Percentiles rank a stretch among this genome's conserved stretches.
phyloP scores from a whole-genome alignment of 2,113 vertebrate genomes.

The Prunella fulvescens region DNA sequence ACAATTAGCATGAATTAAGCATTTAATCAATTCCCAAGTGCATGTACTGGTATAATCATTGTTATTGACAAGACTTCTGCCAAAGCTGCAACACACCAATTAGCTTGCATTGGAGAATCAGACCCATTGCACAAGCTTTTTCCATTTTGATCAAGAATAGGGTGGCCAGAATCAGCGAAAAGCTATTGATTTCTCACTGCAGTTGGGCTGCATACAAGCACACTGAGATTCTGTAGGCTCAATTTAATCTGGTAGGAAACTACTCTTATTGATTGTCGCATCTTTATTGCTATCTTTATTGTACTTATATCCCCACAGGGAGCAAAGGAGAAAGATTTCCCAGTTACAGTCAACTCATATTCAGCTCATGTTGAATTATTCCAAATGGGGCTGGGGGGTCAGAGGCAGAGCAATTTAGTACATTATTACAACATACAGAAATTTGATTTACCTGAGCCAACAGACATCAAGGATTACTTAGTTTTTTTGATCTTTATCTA shows the following conservation, averaged over 20 bases:
- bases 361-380: neutral
- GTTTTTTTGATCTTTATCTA: neutral
- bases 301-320: neutral
- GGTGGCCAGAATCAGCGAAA: neutral
- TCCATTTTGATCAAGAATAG: neutral
- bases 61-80: neutral
- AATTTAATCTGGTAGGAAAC: neutral
- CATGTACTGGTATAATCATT: neutral
- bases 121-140: neutral
- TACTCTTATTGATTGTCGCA: neutral
- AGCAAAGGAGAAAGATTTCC: neutral
- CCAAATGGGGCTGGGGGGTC: accelerated
- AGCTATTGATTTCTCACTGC: neutral
- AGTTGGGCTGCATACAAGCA: neutral
- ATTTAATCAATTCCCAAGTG: neutral
- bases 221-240: neutral
- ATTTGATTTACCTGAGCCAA: neutral
- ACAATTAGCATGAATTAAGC: neutral
- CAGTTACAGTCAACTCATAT: neutral
- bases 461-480: neutral
- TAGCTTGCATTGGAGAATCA: neutral
- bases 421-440: neutral
- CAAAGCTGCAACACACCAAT: neutral
- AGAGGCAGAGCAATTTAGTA: neutral
- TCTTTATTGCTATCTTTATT: neutral